Conservation (phyloP, 2,113 vertebrate species). For the crab-eating macaque (Macaca fascicularis) region DNA sequence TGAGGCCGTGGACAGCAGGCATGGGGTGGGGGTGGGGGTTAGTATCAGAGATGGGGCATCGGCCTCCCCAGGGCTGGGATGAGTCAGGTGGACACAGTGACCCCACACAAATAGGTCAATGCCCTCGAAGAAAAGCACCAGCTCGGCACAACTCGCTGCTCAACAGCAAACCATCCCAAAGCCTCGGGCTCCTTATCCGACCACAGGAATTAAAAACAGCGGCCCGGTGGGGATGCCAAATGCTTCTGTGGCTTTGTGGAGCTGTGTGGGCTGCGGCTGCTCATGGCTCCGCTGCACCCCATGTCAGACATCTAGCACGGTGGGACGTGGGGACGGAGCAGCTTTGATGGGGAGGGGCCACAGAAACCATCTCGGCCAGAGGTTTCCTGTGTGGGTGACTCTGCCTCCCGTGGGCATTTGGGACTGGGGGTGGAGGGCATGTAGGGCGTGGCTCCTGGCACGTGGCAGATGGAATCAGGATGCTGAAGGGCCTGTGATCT, state of each 20-base stretch:
- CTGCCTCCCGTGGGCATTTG: background rate
- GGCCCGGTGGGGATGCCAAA: background rate
- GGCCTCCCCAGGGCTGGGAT: background rate
- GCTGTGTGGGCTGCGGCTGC: fast-evolving
- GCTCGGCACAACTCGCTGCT: fast-evolving
- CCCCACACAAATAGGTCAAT: background rate
- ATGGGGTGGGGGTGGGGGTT: no score
- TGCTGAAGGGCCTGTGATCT: fast-evolving
- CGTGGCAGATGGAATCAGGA: background rate
- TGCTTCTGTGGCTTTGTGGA: fast-evolving
- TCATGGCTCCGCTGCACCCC: no score
- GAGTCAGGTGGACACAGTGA: background rate
- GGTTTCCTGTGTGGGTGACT: background rate
- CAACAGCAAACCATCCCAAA: no score
- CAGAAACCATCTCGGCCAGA: fast-evolving
- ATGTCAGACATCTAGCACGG: fast-evolving
- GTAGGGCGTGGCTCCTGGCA: no score
- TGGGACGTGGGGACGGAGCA: fast-evolving
- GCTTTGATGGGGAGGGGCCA: background rate
- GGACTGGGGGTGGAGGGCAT: background rate
- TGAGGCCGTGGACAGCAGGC: background rate
- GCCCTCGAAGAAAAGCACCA: background rate
- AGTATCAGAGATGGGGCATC: fast-evolving
- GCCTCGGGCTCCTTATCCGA: background rate
- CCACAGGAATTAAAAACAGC: background rate